Base-by-base conservation (phyloP, 2,113 vertebrate genomes). In the Hepsetus odoe region DNA sequence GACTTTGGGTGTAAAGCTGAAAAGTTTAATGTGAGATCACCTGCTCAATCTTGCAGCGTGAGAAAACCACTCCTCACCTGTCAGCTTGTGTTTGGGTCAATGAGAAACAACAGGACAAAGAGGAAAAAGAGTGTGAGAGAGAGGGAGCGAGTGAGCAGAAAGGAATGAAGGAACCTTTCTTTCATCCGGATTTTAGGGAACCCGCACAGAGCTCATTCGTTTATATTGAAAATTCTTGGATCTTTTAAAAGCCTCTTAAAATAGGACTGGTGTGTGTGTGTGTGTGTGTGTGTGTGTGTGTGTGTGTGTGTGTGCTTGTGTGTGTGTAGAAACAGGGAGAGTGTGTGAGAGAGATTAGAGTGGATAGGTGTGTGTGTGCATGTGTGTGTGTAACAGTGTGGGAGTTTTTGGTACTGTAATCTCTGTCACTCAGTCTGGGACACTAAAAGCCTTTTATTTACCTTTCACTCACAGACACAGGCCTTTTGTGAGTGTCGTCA, bases 161-260 rank as follows among this genome's bases (percentile, higher is more conserved):
- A 72, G 85, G 89, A 88, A 92, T 90, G 87, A 90, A 87, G 84
- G 86, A 89, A 85, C 72, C 81, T 86, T 82, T 86, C 32, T 30
- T 84, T 90, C 89, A 83, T 87, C 56, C 74, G 20, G 51, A 84
- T 87, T 85, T 83, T 80, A 83, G 83, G 86, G 72, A 79, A 85
- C 82, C 13, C 51, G 68, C 58, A 66, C 70, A 80, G 82, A 85
- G 69, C 74, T 80, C 77, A 26, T 65, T 66, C 26, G 83, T 85
- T 85, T 82, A 85, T 74, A 58, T 82, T 82, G 24, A 66, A 69
- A 61, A 82, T 77, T 82, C 80, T 80, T 80, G 73, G 64, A 82
- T 77, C 77, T 77, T 85, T 84, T 84, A 82, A 82, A 84, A 82
- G 83, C 66, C 76, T 85, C 80, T 64, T 76, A 82, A 82, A 85